These are phyloP conservation scores for Conopomorpha cramerella DNA, from an alignment of 1,140 invertebrate species.

Conservation along the genomic window DNA sequence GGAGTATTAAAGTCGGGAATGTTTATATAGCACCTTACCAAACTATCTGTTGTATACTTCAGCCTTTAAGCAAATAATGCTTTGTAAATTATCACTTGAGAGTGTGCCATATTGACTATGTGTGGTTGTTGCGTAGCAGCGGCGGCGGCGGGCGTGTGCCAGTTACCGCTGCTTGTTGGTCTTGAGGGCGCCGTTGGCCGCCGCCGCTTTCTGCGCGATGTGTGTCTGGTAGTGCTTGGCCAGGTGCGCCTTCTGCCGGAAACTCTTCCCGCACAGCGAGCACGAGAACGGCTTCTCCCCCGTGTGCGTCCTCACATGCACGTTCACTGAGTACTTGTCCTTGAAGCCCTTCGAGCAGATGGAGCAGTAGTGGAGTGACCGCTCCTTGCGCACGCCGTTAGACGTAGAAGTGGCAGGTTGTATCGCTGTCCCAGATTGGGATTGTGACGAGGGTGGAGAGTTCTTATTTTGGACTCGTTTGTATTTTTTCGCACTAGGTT, in stretches of 20 bases:
- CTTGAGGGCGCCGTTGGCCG: slow-evolving; percentile 49
- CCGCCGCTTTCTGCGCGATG: slow-evolving; percentile 74
- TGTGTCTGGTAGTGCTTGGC: slow-evolving; percentile 98
- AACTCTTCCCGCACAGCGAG: slow-evolving; percentile 86
- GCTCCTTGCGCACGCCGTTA: slow-evolving; percentile 74
- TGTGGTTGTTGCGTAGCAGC: too few relatives aligned
- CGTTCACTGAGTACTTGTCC: slow-evolving; percentile 91
- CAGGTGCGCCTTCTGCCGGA: slow-evolving; percentile 94
- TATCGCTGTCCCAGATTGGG: slow-evolving; percentile 28
- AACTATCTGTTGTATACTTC: slow-evolving; percentile 52
- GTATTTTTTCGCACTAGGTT: slow-evolving; percentile 56
- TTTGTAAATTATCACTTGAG: slow-evolving; percentile 9
- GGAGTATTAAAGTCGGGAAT: too few relatives aligned
- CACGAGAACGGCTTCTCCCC: slow-evolving; percentile 91
- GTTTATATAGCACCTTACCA: slow-evolving; percentile 52
- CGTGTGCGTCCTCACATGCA: slow-evolving; percentile 89
- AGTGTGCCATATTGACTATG: too few relatives aligned
- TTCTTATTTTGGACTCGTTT: slow-evolving; percentile 51
- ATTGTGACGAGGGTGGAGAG: slow-evolving; percentile 33
- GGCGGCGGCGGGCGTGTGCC: slow-evolving; percentile 10
- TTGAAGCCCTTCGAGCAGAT: slow-evolving; percentile 93
- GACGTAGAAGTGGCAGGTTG: slow-evolving; percentile 60
- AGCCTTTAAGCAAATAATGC: slow-evolving; percentile 50
- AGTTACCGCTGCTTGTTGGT: slow-evolving; percentile 56
- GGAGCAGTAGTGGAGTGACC: slow-evolving; percentile 86